Evolutionary conservation across 1,140 invertebrate genomes (phyloP).

Genomic region (Zaprionus gabonicus): DNA sequence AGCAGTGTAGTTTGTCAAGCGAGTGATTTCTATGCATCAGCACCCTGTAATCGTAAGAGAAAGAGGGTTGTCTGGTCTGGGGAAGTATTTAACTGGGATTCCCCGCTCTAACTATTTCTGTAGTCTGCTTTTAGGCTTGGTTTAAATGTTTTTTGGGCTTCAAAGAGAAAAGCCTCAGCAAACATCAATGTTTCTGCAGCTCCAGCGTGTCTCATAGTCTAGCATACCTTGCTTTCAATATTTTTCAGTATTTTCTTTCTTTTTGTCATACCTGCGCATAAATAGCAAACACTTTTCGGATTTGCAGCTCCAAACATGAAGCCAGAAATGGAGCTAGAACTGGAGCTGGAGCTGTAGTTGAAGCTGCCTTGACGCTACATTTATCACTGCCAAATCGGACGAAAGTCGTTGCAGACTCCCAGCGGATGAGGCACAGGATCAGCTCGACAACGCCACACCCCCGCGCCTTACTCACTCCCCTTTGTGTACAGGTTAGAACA

Average conservation of each 20-base stretch:
- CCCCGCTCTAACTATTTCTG: background rate
- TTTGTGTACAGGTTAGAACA: conserved; percentile 44
- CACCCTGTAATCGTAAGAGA: conserved; percentile 8
- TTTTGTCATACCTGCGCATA: conserved; percentile 69
- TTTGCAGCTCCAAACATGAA: conserved; percentile 62
- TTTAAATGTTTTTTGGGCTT: background rate
- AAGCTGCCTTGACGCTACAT: conserved; percentile 59
- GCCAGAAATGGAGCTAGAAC: conserved; percentile 15
- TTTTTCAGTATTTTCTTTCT: conserved; percentile 31
- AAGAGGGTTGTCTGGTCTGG: background rate
- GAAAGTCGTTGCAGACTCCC: conserved; percentile 29
- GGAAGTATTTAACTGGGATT: too few species aligned
- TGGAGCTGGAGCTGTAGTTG: conserved; percentile 21
- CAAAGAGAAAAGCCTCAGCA: too few species aligned
- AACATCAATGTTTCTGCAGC: too few species aligned
- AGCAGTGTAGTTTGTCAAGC: conserved; percentile 70
- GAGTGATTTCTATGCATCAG: conserved; percentile 24
- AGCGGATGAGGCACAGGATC: conserved; percentile 8
- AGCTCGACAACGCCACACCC: background rate
- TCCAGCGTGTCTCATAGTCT: background rate
- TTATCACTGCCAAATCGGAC: conserved; percentile 77
- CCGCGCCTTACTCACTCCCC: background rate
- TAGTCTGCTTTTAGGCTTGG: background rate
- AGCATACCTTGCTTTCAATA: background rate
- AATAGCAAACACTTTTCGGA: conserved; percentile 79